Evolutionary conservation across 2,797 vertebrate species (phyloP).

Genomic region (Phataginus tetradactyla): DNA sequence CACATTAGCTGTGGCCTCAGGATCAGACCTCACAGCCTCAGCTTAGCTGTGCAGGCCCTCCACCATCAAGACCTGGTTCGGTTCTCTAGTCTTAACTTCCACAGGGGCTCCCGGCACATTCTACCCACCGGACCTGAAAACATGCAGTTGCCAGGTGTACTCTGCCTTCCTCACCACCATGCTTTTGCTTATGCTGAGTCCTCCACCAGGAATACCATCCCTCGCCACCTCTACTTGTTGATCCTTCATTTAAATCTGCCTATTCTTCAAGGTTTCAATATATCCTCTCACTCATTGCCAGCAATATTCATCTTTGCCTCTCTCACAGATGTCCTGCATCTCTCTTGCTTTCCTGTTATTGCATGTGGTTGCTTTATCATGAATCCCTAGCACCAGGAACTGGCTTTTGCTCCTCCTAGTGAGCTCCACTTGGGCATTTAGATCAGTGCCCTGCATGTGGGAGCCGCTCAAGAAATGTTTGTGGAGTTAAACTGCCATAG

Average conservation of each 20-base stretch:
- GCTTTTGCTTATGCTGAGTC: background rate
- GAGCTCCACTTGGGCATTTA: background rate
- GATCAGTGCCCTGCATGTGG: background rate
- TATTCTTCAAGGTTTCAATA: background rate
- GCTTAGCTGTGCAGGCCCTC: background rate
- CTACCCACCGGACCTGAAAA: background rate
- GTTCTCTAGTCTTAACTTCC: background rate
- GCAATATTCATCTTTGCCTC: background rate
- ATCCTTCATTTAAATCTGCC: background rate
- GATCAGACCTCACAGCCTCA: background rate
- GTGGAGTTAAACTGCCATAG: background rate
- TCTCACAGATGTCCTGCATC: background rate
- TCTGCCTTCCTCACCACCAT: background rate
- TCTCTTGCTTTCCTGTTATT: background rate
- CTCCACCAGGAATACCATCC: background rate
- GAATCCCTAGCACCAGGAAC: background rate
- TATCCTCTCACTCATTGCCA: background rate
- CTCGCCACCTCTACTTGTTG: background rate
- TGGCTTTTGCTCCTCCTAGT: background rate
- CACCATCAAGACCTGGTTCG: background rate
- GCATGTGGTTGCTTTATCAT: background rate
- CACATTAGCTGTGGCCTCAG: background rate
- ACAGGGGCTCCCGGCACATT: background rate
- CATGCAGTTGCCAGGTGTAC: fast-evolving
- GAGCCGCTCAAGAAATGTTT: background rate